Percentiles rank a stretch among this genome's conserved stretches.
Conservation (phyloP, 2,797 vertebrate species). For the Sebastes dallii region DNA sequence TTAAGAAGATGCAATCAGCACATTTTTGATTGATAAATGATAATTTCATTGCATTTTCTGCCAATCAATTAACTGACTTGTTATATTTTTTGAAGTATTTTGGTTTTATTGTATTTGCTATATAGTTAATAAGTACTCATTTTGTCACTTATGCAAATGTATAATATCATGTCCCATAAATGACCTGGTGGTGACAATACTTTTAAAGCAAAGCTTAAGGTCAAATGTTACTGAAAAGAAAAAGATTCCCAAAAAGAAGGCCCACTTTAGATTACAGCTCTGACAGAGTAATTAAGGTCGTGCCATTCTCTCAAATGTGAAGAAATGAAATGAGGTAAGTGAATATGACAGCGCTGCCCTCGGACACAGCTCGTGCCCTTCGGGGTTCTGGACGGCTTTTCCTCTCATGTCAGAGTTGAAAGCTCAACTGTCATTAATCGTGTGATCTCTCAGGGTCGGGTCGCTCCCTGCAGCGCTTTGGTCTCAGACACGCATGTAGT, state of each 20-base stretch:
- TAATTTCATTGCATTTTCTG: background rate
- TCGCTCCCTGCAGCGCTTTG: constrained; percentile 13
- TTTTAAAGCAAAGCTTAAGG: background rate
- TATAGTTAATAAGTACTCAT: background rate
- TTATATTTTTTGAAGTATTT: background rate
- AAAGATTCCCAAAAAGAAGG: background rate
- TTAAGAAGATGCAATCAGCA: too few species aligned
- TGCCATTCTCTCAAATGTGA: constrained; percentile 8
- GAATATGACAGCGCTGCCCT: constrained; percentile 53
- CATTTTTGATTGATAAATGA: too few species aligned
- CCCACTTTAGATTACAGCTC: background rate
- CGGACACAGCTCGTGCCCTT: constrained; percentile 34
- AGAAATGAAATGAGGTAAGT: constrained; percentile 33
- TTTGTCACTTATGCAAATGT: background rate
- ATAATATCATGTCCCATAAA: background rate
- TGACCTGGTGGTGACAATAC: background rate
- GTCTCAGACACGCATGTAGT: constrained; percentile 12
- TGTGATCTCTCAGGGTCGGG: constrained; percentile 31
- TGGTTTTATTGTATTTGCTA: background rate
- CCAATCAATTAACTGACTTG: background rate
- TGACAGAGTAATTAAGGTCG: constrained; percentile 50
- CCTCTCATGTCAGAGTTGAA: constrained; percentile 32
- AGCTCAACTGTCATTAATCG: constrained; percentile 23
- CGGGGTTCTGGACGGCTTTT: constrained; percentile 23
- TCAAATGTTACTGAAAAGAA: background rate